A percentile compares a stretch with the other conserved stretches of the same genome.
Conservation (phyloP, 30 jellyfish, hydroid and myxozoan species). For the Cassiopea xamachana region DNA sequence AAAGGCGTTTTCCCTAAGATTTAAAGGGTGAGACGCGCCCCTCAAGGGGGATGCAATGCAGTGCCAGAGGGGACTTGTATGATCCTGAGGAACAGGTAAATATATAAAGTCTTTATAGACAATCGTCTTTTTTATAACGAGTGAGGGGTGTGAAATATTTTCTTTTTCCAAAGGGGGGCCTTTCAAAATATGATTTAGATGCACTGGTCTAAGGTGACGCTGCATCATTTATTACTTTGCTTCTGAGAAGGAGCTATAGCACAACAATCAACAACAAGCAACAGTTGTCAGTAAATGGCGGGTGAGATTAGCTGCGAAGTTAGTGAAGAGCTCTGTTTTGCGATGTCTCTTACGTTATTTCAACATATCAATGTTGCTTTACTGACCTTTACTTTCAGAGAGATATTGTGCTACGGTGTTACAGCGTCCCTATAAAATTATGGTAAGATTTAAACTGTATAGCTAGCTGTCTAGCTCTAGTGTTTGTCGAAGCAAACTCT, state of each 20-base stretch:
- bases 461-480: not conserved
- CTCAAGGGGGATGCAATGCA: too few species aligned
- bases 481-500: not conserved
- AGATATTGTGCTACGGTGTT: conserved; percentile 63
- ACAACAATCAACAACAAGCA: not conserved
- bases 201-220: too few species aligned
- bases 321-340: not conserved
- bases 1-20: too few species aligned
- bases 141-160: too few species aligned
- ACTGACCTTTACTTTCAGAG: conserved; percentile 3
- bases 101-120: too few species aligned
- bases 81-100: too few species aligned
- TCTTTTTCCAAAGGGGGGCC: too few species aligned
- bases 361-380: not conserved
- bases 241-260: not conserved
- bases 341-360: conserved; percentile 27
- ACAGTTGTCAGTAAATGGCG: not conserved
- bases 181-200: too few species aligned
- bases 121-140: too few species aligned
- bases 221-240: not conserved
- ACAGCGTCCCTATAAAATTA: conserved; percentile 74
- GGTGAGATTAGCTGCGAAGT: not conserved
- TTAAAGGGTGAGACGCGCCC: too few species aligned
- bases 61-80: too few species aligned
- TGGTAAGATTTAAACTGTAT: conserved; percentile 18